Base-by-base conservation (phyloP, 2,888 invertebrate species). In the Antitype chi region DNA sequence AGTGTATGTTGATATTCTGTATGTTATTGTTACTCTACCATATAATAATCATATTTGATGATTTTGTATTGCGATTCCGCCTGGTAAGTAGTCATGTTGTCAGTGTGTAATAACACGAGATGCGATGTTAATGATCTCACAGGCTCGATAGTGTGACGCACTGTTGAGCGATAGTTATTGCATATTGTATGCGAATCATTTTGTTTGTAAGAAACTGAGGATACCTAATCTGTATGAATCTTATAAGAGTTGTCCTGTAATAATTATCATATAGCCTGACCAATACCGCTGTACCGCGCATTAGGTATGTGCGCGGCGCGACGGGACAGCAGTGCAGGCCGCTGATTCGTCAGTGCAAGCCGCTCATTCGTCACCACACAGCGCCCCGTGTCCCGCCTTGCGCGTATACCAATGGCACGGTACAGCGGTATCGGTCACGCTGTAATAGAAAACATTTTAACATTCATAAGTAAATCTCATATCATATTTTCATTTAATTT, bases 41-140 rank as follows among this genome's bases (percentile, higher is more conserved):
- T 86, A 66, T 80, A 82, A 73, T 81, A 74, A 84, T 86, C 77
- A 81, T 87, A 80, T 86, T 86, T 80, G 73, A 87, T 87, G 84
- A 83, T 85, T 84, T 82, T 85, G 79, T 87, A 87, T 87, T 85
- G 85, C 67, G 82, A 85, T 81, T 88, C 88, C 88, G 88, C 88
- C 88, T 88, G 88, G 80, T 88, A 87, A 87, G 87, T 87, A 85
- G 86, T 87, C 84, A 84, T 81, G 80, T 86, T 83, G 88, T 88
- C 81, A 74, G 67, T 88, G 82, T 84, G 82, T 78, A 82, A 74
- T 88, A 88, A 88, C 84, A 72, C 74, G 80, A 83, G 83, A 86
- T 88, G 78, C 87, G 87, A 81, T 85, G 85, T 78, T 78, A 78
- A 78, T 87, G 88, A 87, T 88, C 87, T 88, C 89, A 88, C 81